A percentile compares a stretch with the other conserved stretches of the same genome.
These are phyloP conservation scores for Ptychadena robeensis DNA, from an alignment of 2,797 vertebrate genomes.

Conservation along the genomic window DNA sequence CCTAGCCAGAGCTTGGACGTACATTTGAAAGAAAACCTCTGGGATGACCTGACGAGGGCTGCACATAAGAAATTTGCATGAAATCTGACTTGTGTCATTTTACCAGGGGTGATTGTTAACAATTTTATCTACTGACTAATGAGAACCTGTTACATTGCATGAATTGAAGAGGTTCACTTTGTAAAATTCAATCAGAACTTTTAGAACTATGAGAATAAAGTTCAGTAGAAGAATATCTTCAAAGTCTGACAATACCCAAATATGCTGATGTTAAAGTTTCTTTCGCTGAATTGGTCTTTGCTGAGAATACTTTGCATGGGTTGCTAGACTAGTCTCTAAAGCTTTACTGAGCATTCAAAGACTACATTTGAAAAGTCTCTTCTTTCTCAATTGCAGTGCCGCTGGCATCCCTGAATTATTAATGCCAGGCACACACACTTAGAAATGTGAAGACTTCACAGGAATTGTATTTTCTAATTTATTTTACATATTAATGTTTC, in stretches of 20 bases:
- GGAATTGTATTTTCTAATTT: background rate
- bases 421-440: conserved; percentile 48
- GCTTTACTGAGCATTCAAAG: conserved; percentile 50
- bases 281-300: conserved; percentile 33
- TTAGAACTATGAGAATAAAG: background rate
- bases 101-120: no score
- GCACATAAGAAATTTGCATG: no score
- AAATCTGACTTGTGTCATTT: no score
- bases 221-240: background rate
- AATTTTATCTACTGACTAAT: no score
- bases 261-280: conserved; percentile 22
- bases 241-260: conserved; percentile 2
- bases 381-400: conserved; percentile 23
- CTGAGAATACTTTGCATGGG: conserved; percentile 25
- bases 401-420: conserved; percentile 51
- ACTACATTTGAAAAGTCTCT: conserved; percentile 31
- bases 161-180: no score
- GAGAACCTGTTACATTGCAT: no score
- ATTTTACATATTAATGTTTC: conserved; percentile 6
- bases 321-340: conserved; percentile 35
- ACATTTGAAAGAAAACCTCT: no score
- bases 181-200: background rate
- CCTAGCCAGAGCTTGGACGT: no score
- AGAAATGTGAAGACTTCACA: conserved; percentile 34
- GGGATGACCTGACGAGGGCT: no score